phyloP scores from a whole-genome alignment of 2,888 invertebrate genomes.

The Drosophila fungiperda region DNA sequence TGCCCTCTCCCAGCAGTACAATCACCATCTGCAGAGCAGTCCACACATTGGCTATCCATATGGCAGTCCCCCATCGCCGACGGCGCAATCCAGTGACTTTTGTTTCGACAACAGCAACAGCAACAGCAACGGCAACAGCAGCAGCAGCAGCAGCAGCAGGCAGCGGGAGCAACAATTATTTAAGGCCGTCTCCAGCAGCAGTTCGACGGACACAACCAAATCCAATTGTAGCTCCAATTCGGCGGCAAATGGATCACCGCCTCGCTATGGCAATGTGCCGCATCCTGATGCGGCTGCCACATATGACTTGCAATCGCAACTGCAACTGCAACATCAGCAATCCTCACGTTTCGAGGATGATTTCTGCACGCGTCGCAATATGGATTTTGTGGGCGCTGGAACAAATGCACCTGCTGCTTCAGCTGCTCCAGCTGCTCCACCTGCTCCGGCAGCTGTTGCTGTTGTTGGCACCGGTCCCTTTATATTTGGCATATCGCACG shows the following conservation, averaged over 20 bases:
- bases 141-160: slow-evolving; percentile 19
- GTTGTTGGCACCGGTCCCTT: slow-evolving; percentile 86
- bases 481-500: slow-evolving; percentile 87
- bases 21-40: slow-evolving; percentile 81
- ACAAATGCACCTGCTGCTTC: slow-evolving; percentile 8
- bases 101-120: slow-evolving; percentile 67
- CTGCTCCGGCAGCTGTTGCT: background rate
- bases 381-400: slow-evolving; percentile 55
- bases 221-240: slow-evolving; percentile 55
- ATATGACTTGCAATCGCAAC: slow-evolving; percentile 23
- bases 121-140: slow-evolving; percentile 27
- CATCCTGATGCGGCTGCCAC: slow-evolving; percentile 19
- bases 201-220: slow-evolving; percentile 50
- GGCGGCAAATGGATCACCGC: slow-evolving; percentile 47
- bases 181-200: slow-evolving; percentile 35
- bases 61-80: slow-evolving; percentile 84
- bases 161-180: slow-evolving; percentile 35
- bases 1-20: slow-evolving; percentile 84
- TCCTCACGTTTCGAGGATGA: slow-evolving; percentile 83
- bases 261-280: slow-evolving; percentile 39
- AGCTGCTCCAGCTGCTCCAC: slow-evolving; percentile 2
- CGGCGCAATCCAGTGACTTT: slow-evolving; percentile 81
- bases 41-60: slow-evolving; percentile 84
- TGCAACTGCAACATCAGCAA: background rate
- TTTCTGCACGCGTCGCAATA: slow-evolving; percentile 80